Base-by-base conservation (phyloP, 2,113 vertebrate genomes). In the Aplodontia rufa region DNA sequence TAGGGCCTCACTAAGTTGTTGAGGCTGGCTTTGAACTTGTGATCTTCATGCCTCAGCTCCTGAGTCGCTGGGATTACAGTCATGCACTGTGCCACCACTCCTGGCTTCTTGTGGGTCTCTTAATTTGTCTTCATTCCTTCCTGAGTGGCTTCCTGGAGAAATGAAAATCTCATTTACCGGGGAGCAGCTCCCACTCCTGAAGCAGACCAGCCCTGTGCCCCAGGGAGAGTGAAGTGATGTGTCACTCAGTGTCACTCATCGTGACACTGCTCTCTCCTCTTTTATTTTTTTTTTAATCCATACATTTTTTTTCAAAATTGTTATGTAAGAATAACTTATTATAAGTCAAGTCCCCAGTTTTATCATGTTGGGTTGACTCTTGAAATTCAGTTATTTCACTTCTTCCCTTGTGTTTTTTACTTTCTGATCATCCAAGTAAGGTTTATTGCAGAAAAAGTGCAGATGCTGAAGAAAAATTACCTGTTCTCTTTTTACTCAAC, bases 401-500 rank as follows among this genome's bases (percentile, higher is more conserved):
- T 86, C 8, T 94, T 76, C 49, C 64, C 22, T 91, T 89, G 40
- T 81, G 30, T 84, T 87, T 95, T 95, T 95, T 64, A 53, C 58
- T 96, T 8, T 68, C 30, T 84, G 42, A 84, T 90, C 40, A 68
- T 68, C 37, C 58, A 80, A 82, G 37, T 76, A 45, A 47, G 78
- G 72, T 92, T 94, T 90, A 76, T 75, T 87, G 47, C 35, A 64
- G 68, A 93, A 91, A 78, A 93, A 72, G 55, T 94, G 6, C 40
- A 95, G 47, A 82, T 32, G 83, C 37, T 87, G 30, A 94, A 94
- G 74, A 79, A 75, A 93, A 96, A 87, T 90, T 49, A 64, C 42
- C 47, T 71, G 68, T 79, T 69, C 40, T 88, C 3, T 87, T 71
- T 75, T 24, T 26, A 87, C 12, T 69, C 40, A 66, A 85, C 74